phyloP scores from a whole-genome alignment of 2,888 invertebrate species.

The Incurvaria masculella region DNA sequence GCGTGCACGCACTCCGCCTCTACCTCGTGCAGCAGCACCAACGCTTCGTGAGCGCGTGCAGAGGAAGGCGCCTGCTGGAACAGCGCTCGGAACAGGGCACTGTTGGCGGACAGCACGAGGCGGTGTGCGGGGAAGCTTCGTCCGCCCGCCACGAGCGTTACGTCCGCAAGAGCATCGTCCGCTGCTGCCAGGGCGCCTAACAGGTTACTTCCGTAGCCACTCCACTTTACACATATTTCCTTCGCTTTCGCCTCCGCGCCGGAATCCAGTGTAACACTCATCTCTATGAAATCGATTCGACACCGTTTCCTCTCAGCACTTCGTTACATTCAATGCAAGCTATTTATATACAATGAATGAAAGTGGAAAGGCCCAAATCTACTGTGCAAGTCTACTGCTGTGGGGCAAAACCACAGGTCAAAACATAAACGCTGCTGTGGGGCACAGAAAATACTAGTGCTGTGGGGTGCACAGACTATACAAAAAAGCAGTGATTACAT shows the following conservation, averaged over 20 bases:
- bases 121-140: slow-evolving; percentile 65
- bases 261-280: no score
- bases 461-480: no score
- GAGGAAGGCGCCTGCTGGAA: slow-evolving; percentile 42
- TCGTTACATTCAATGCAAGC: no score
- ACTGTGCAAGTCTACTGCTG: no score
- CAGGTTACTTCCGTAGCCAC: slow-evolving; percentile 64
- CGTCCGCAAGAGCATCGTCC: slow-evolving; percentile 64
- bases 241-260: slow-evolving; percentile 51
- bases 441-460: no score
- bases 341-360: no score
- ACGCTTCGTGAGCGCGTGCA: slow-evolving; percentile 35
- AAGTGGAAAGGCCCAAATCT: no score
- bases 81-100: slow-evolving; percentile 62
- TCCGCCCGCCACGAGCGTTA: slow-evolving; percentile 65
- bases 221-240: slow-evolving; percentile 69
- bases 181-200: slow-evolving; percentile 61
- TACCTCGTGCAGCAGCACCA: slow-evolving; percentile 71
- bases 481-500: no score
- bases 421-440: no score
- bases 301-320: no score
- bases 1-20: slow-evolving; percentile 63
- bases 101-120: slow-evolving; percentile 66
- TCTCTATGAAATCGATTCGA: no score
- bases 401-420: no score